phyloP scores from a whole-genome alignment of 2,797 vertebrate genomes.

The Pampus argenteus region DNA sequence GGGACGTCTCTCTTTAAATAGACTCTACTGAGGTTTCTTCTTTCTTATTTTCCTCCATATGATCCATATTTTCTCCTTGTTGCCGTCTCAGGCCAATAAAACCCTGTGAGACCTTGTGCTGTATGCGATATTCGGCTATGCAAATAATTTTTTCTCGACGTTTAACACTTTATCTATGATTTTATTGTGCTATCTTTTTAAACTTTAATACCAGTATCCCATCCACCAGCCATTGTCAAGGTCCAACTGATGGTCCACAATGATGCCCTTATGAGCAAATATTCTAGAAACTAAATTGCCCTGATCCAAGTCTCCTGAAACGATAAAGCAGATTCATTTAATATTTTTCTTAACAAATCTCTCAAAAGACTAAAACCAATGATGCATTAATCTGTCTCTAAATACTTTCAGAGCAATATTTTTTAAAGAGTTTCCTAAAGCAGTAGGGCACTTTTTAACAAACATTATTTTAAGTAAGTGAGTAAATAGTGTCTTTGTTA shows the following conservation, averaged over 20 bases:
- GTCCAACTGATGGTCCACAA: not conserved
- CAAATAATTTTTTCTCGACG: slow-evolving; percentile 6
- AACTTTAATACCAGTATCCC: not conserved
- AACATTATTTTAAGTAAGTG: not conserved
- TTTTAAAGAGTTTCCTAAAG: not conserved
- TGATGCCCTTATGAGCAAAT: not conserved
- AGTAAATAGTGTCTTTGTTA: not conserved
- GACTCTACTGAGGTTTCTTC: slow-evolving; percentile 35
- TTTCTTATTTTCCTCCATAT: slow-evolving; percentile 8
- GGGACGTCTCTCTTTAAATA: slow-evolving; percentile 34
- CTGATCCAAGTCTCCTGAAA: slow-evolving; percentile 6
- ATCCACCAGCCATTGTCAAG: not conserved
- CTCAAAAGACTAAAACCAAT: no score
- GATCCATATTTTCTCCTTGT: slow-evolving; percentile 9
- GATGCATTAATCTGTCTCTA: no score
- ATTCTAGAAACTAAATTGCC: not conserved
- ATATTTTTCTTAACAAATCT: not conserved
- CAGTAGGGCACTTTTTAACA: not conserved
- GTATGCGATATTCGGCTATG: not conserved
- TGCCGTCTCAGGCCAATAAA: slow-evolving; percentile 18
- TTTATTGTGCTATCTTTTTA: not conserved
- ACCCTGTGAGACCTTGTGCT: not conserved
- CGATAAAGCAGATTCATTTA: not conserved
- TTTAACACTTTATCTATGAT: not conserved
- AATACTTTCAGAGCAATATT: not conserved